These are phyloP conservation scores for Agrotis puta DNA, from an alignment of 2,888 invertebrate species.

Conservation along the genomic window DNA sequence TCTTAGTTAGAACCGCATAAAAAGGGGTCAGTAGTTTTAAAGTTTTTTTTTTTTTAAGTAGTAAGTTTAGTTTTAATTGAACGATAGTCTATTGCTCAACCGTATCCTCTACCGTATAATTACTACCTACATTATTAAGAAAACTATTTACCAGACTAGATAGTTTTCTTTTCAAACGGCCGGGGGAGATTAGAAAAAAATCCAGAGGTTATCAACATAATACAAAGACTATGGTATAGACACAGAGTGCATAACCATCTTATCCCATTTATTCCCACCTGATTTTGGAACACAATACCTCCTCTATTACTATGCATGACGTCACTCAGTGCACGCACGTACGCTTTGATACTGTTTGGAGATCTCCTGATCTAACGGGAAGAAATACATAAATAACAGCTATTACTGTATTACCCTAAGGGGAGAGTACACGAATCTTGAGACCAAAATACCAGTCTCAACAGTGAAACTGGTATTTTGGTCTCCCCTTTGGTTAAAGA, in stretches of 20 bases:
- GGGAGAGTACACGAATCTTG: too few relatives aligned
- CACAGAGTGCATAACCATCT: slow-evolving; percentile 34
- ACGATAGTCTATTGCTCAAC: too few relatives aligned
- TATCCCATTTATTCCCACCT: slow-evolving; percentile 21
- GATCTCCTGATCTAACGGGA: slow-evolving; percentile 44
- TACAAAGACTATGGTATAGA: slow-evolving; percentile 5
- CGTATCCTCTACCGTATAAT: too few relatives aligned
- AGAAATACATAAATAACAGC: slow-evolving; percentile 33
- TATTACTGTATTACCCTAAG: slow-evolving; percentile 8
- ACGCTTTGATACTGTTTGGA: slow-evolving; percentile 45
- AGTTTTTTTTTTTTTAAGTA: too few relatives aligned
- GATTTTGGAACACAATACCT: slow-evolving; percentile 41
- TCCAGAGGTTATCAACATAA: neutral
- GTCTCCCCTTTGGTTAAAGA: too few relatives aligned
- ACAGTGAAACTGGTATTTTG: too few relatives aligned
- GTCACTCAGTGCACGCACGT: slow-evolving; percentile 43
- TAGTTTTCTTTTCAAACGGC: neutral
- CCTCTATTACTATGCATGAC: slow-evolving; percentile 60
- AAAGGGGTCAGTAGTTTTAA: too few relatives aligned
- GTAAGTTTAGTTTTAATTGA: too few relatives aligned
- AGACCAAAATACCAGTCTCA: neutral
- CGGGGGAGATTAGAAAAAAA: neutral
- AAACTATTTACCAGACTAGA: neutral
- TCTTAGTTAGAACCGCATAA: too few relatives aligned
- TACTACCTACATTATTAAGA: neutral